These are phyloP conservation scores for Drosophila anomalipes DNA, from an alignment of 2,888 invertebrate genomes.

Conservation along the genomic window DNA sequence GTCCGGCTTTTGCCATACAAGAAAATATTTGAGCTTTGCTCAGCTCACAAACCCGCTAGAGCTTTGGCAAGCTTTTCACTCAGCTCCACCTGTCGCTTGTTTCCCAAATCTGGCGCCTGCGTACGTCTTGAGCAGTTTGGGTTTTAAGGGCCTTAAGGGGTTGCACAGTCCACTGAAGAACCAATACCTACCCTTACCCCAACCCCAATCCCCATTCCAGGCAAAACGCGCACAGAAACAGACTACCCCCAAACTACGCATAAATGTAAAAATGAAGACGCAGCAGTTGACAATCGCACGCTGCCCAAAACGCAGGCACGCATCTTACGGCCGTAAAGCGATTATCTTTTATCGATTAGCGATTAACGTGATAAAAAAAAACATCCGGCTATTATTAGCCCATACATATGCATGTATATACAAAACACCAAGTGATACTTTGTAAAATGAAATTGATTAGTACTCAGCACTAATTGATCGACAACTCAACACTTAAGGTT, in stretches of 20 bases:
- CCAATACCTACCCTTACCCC: not conserved
- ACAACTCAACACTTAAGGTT: not conserved
- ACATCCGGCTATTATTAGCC: not conserved
- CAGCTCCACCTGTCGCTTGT: conserved; percentile 33
- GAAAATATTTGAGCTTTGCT: not conserved
- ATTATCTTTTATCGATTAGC: conserved; percentile 25
- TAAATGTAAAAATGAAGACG: conserved; percentile 3
- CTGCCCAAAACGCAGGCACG: conserved; percentile 2
- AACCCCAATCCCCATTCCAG: not conserved
- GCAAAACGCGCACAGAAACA: not conserved
- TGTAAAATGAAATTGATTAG: not conserved
- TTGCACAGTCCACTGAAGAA: not conserved
- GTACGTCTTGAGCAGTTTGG: not conserved
- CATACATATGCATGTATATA: not conserved
- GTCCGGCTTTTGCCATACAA: conserved; percentile 20
- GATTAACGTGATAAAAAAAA: conserved; percentile 8
- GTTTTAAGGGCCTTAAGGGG: not conserved
- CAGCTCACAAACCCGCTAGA: not conserved
- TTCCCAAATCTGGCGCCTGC: conserved; percentile 26
- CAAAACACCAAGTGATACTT: conserved; percentile 7
- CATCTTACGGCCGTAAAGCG: conserved; percentile 11
- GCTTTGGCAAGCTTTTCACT: conserved; percentile 18
- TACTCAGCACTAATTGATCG: not conserved
- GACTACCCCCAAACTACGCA: conserved; percentile 10
- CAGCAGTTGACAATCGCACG: conserved; percentile 24